Percentiles rank a stretch among this genome's conserved stretches.
Evolutionary conservation across 2,797 vertebrate genomes (phyloP).

Genomic region (Aldrovandia affinis): DNA sequence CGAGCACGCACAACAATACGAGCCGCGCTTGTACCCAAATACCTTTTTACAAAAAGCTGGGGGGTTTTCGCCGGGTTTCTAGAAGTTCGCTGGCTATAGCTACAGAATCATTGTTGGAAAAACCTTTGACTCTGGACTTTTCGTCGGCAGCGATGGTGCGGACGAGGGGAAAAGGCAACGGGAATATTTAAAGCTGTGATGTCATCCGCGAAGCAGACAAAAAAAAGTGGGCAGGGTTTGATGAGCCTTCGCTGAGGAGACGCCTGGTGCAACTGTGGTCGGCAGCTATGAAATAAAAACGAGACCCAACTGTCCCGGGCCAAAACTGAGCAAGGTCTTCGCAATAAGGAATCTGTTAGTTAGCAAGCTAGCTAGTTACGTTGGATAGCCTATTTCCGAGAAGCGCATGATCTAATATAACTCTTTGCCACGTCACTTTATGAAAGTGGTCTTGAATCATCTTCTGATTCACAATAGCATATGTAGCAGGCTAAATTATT

Average conservation of each 20-base stretch:
- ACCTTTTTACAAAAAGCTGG: constrained; percentile 17
- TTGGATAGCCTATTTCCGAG: background rate
- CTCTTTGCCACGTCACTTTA: constrained; percentile 14
- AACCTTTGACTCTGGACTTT: constrained; percentile 23
- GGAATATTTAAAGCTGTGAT: constrained; percentile 63
- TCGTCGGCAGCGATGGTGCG: constrained; percentile 31
- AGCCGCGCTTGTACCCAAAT: background rate
- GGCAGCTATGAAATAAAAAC: background rate
- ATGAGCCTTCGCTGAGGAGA: constrained; percentile 16
- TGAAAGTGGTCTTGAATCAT: background rate
- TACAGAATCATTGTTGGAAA: constrained; percentile 47
- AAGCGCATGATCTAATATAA: background rate
- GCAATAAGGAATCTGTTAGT: background rate
- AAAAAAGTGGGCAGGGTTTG: constrained; percentile 52
- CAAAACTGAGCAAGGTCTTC: background rate
- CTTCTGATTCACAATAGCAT: background rate
- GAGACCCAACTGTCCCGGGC: background rate
- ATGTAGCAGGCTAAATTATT: background rate
- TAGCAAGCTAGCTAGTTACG: background rate
- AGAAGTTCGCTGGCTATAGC: constrained; percentile 24
- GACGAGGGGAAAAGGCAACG: constrained; percentile 54
- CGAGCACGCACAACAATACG: background rate
- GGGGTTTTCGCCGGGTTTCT: constrained; percentile 21
- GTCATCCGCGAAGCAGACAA: constrained; percentile 52
- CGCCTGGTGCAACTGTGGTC: background rate